phyloP scores from a whole-genome alignment of 2,888 invertebrate species.

The Timema cristinae region DNA sequence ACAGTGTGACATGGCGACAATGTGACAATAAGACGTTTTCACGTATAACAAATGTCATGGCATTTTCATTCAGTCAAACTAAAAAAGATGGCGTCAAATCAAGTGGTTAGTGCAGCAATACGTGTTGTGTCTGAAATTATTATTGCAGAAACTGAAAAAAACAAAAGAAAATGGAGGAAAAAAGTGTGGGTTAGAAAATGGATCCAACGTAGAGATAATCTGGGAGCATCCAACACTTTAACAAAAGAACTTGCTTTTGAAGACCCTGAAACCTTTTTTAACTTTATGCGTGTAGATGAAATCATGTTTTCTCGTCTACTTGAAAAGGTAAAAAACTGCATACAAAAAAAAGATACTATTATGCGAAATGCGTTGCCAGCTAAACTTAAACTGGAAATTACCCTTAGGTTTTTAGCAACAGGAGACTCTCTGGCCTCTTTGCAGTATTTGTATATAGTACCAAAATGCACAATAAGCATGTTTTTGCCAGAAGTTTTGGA shows the following conservation, averaged over 20 bases:
- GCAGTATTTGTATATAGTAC: conserved; percentile 10
- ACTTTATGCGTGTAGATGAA: background rate
- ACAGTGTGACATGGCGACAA: no score
- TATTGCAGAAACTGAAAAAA: no score
- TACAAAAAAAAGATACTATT: conserved; percentile 2
- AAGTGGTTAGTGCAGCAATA: no score
- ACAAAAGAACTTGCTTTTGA: conserved; percentile 7
- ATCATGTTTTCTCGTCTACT: background rate
- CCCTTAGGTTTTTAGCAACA: conserved; percentile 1
- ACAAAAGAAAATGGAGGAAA: background rate
- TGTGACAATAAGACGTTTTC: no score
- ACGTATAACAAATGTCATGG: no score
- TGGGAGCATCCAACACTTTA: background rate
- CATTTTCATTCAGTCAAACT: no score
- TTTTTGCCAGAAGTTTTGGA: background rate
- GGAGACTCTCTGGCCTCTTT: conserved; percentile 3
- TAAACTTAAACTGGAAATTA: conserved; percentile 2
- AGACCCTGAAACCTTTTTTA: background rate
- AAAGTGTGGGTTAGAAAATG: conserved; percentile 7
- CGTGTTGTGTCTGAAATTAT: no score
- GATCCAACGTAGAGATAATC: background rate
- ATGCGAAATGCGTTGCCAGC: conserved; percentile 5
- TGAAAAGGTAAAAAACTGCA: background rate
- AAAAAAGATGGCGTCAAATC: no score
- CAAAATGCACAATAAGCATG: background rate